A percentile compares a stretch with the other conserved stretches of the same genome.
phyloP scores from a whole-genome alignment of 2,113 vertebrate species.

The Trachemys scripta region DNA sequence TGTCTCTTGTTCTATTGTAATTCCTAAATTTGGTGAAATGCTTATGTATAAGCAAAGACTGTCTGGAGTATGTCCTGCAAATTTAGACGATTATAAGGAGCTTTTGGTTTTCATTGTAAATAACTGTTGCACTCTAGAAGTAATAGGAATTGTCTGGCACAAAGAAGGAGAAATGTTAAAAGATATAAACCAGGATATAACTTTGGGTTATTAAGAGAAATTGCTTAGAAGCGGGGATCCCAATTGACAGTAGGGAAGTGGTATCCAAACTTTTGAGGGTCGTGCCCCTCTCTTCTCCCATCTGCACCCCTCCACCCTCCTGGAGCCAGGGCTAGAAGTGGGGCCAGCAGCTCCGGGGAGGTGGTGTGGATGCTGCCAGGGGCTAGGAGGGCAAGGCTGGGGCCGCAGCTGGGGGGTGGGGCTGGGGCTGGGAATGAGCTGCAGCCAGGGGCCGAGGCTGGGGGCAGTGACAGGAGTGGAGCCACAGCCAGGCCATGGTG shows the following conservation, averaged over 20 bases:
- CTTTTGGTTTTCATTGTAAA: background rate
- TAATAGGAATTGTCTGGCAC: background rate
- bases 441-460: too few species aligned
- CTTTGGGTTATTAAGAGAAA: background rate
- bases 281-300: too few species aligned
- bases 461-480: too few species aligned
- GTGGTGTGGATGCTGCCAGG: accelerated
- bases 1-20: background rate
- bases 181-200: background rate
- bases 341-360: too few species aligned
- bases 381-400: too few species aligned
- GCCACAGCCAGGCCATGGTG: too few species aligned
- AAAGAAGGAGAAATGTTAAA: background rate
- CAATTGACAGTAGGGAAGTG: background rate
- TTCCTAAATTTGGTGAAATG: background rate
- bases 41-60: background rate
- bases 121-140: background rate
- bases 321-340: too few species aligned
- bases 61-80: background rate
- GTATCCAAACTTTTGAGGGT: too few species aligned
- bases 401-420: too few species aligned
- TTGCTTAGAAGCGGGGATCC: background rate
- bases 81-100: background rate
- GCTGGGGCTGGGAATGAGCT: too few species aligned
- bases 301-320: too few species aligned